Base-by-base conservation (phyloP, 1,140 invertebrate species). In the Habropoda laboriosa region DNA sequence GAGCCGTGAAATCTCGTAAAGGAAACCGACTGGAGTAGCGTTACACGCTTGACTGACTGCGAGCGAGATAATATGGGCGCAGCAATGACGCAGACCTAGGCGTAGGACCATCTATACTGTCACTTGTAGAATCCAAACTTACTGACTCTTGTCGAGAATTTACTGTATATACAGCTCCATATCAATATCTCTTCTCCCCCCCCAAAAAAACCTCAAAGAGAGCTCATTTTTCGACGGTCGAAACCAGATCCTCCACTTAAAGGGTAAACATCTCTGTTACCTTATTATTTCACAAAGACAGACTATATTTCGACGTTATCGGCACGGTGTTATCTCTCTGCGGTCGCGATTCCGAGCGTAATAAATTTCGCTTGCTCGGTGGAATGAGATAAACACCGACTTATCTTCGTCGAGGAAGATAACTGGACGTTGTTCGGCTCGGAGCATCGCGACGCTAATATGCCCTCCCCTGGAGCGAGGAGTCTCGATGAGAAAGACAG, bases 401-500 rank as follows among this genome's bases (percentile, higher is more conserved):
- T 80, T 77, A 51, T 58, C 67, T 27, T 32, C 42, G 47, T 80
- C 63, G 35, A 30, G 51, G 38, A 24, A 53, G 63, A 82, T 82
- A 79, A 83, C 51, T 27, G 63, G 66, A 49, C 55, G 32, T 30
- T n/a, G n/a, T n/a, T n/a, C n/a, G 3, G 53, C 55, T 71, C 64
- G 81, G 27, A 38, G 53, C 53, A 30, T 30, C 16, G 61, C 49
- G 30, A 49, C 57, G 57, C 63, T 70, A 79, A 80, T 80, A 83
- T 58, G 63, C 35, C 57, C 51, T 74, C 57, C 70, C 79, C 38
- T n/a, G 27, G 27, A 42, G 58, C 38, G 60, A 70, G 38, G 53
- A n/a, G n/a, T n/a, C n/a, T n/a, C 35, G 66, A n/a, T 49, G 64
- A 71, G 13, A 55, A 57, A 45, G 71, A 82, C 83, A 86, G 83